Base-by-base conservation (phyloP, 2,797 vertebrate genomes). In the Loris lydekkerianus region DNA sequence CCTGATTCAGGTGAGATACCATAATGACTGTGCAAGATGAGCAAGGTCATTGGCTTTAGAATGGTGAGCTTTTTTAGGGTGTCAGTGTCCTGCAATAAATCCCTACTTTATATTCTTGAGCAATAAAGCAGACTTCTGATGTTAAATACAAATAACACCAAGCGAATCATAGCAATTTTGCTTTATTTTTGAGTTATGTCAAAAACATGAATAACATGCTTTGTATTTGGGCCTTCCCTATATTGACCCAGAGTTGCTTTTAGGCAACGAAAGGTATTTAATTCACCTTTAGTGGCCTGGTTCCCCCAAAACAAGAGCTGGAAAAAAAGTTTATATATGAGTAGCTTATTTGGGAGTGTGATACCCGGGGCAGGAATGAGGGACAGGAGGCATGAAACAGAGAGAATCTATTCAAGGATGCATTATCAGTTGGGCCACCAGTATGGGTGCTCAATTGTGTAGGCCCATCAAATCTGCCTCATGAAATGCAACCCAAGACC, bases 381-480 rank as follows among this genome's bases (percentile, higher is more conserved):
- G 60, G 40, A 81, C n/a, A 72, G 6, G 29, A 9, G 2, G 15
- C 7, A 78, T 78, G 40, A 86, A 90, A 63, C 5, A 95, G 21
- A 56, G 34, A 82, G 49, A 90, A 69, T 5, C 34, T 90, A 2
- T 84, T 77, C 34, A 73, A 70, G 27, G 5, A n/a, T 81, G 20
- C 9, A 7, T 75, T 80, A 65, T 60, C 60, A n/a, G 29, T 20
- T 73, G 13, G 29, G 20, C 70, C 40, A 56, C 46, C n/a, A 61
- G 10, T 73, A 27, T 21, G 72, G 34, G 9, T 75, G 10, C 11
- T 43, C 18, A 69, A 13, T 82, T 21, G 34, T 40, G 18, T 40
- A 56, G 11, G 58, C 23, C 21, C 14, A 92, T 82, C 37, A 84
- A 76, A 93, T 89, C 90, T 92, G 40, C 65, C 43, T 78, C 69